Conservation (phyloP, 2,113 vertebrate species). For the Corythornis vintsioides region DNA sequence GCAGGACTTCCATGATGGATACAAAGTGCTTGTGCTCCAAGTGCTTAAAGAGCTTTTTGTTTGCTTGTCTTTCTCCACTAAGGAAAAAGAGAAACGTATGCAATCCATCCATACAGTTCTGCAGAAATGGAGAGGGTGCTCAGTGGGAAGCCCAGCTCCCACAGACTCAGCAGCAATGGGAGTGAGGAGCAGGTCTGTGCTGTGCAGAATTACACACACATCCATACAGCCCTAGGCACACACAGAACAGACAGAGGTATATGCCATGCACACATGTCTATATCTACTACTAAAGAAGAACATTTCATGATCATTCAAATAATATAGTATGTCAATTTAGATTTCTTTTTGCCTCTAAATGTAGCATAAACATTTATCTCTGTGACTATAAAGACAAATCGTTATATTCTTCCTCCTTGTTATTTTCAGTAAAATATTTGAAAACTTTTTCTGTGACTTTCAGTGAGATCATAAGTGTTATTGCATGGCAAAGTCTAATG, state of each 20-base stretch:
- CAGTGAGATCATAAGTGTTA: background rate
- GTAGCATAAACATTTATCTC: background rate
- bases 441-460: background rate
- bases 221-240: background rate
- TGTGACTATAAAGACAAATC: background rate
- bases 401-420: background rate
- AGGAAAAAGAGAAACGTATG: background rate
- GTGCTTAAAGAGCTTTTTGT: background rate
- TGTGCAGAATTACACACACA: no score
- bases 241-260: background rate
- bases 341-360: background rate
- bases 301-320: background rate
- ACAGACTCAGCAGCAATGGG: accelerated
- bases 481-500: background rate
- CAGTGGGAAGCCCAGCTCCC: accelerated
- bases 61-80: background rate
- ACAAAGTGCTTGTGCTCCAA: background rate
- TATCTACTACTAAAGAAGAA: background rate
- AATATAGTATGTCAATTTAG: background rate
- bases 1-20: background rate
- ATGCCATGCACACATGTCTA: background rate
- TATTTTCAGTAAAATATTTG: background rate
- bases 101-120: background rate
- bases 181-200: background rate
- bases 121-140: background rate